Conservation (phyloP, 2,797 vertebrate genomes). For the Ptychobarbus kaznakovi region DNA sequence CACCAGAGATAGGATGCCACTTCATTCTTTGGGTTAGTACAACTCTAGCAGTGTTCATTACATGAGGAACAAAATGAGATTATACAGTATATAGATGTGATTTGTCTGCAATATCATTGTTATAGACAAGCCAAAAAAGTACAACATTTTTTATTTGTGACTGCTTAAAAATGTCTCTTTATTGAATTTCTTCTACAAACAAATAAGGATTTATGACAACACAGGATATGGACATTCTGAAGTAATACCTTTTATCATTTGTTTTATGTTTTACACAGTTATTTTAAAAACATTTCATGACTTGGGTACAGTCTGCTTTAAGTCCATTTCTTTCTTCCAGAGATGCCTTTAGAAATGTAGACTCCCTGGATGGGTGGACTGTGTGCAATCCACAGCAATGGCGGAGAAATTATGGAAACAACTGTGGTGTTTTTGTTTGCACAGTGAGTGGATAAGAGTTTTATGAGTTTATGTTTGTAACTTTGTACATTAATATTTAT, state of each 20-base stretch:
- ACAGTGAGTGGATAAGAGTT: not conserved
- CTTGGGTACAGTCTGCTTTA: not conserved
- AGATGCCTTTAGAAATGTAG: slow-evolving; percentile 13
- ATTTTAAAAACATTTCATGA: not conserved
- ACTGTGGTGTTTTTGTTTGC: slow-evolving; percentile 23
- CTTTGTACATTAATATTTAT: not conserved
- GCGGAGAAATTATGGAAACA: not conserved
- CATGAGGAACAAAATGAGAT: no score
- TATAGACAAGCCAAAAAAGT: no score
- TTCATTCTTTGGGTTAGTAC: no score
- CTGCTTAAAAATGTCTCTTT: no score
- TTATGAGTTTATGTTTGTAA: not conserved
- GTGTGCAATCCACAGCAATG: not conserved
- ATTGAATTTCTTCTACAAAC: no score
- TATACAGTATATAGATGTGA: no score
- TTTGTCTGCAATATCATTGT: no score
- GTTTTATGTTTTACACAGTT: not conserved
- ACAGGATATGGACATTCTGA: not conserved
- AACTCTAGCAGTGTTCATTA: no score
- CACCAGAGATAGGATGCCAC: no score
- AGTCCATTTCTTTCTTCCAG: not conserved
- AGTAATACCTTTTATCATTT: not conserved
- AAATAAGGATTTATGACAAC: no score
- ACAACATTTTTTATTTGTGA: no score
- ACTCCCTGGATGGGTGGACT: not conserved